Conservation (phyloP, 2,888 invertebrate genomes). For the Torymus tubicola region DNA sequence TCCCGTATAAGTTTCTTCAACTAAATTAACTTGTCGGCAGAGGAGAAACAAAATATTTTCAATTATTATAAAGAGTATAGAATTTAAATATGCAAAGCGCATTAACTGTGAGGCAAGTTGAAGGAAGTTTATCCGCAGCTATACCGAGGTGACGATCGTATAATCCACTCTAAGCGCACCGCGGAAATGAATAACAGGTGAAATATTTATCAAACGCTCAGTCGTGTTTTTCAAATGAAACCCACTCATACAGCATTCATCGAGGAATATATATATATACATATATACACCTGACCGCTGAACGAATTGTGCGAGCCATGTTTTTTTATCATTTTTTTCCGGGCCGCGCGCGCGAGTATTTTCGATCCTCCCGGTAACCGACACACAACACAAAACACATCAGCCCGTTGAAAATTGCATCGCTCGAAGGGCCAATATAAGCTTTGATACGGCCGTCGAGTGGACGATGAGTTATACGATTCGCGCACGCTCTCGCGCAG, state of each 20-base stretch:
- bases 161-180: too few relatives aligned
- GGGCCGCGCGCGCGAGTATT: conserved; percentile 14
- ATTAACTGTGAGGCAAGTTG: too few relatives aligned
- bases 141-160: too few relatives aligned
- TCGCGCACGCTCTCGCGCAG: conserved; percentile 30
- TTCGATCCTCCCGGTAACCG: conserved; percentile 10
- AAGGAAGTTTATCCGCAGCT: too few relatives aligned
- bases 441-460: conserved; percentile 55
- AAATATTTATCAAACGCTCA: conserved; percentile 29
- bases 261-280: too few relatives aligned
- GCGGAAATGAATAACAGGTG: not conserved
- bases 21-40: too few relatives aligned
- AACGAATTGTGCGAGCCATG: conserved; percentile 32
- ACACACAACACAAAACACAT: conserved; percentile 41
- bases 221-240: not conserved
- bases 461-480: conserved; percentile 57
- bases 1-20: too few relatives aligned
- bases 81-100: too few relatives aligned
- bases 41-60: too few relatives aligned
- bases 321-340: not conserved
- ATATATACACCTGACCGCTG: conserved; percentile 11
- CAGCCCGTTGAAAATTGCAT: conserved; percentile 51
- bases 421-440: conserved; percentile 56
- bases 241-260: not conserved
- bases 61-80: too few relatives aligned